These are phyloP conservation scores for Balearica regulorum DNA, from an alignment of 2,797 vertebrate species.

Conservation along the genomic window DNA sequence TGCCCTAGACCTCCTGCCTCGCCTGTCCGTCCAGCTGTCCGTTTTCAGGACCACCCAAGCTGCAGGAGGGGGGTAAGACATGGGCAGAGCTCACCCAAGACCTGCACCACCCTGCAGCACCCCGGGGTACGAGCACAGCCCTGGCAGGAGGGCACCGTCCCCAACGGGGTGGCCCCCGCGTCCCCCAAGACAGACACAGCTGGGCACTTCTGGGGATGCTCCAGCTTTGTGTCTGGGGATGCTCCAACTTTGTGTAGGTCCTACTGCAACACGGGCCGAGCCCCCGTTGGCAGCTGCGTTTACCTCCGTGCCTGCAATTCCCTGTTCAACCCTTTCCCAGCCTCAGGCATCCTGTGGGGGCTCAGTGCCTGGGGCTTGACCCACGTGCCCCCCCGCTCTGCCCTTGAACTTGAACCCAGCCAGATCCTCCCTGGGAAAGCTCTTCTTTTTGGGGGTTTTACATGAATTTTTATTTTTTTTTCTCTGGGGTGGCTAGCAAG, in stretches of 20 bases:
- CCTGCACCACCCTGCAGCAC: not conserved
- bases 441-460: not conserved
- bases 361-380: not conserved
- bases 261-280: not conserved
- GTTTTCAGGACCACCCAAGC: not conserved
- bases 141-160: rapidly evolving
- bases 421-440: not conserved
- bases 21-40: not conserved
- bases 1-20: not conserved
- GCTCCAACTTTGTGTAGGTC: not conserved
- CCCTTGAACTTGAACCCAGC: not conserved
- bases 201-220: not conserved
- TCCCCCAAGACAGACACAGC: not conserved
- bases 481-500: not conserved
- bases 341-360: not conserved
- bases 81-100: not conserved
- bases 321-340: not conserved
- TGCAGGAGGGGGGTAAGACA: rapidly evolving
- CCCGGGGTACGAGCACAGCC: rapidly evolving
- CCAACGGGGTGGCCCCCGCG: rapidly evolving
- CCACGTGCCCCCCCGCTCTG: not conserved
- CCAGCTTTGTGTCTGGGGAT: not conserved
- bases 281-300: not conserved
- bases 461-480: not conserved
- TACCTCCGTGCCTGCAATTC: not conserved